Conservation (phyloP, 2,797 vertebrate genomes). For the Molossus molossus region DNA sequence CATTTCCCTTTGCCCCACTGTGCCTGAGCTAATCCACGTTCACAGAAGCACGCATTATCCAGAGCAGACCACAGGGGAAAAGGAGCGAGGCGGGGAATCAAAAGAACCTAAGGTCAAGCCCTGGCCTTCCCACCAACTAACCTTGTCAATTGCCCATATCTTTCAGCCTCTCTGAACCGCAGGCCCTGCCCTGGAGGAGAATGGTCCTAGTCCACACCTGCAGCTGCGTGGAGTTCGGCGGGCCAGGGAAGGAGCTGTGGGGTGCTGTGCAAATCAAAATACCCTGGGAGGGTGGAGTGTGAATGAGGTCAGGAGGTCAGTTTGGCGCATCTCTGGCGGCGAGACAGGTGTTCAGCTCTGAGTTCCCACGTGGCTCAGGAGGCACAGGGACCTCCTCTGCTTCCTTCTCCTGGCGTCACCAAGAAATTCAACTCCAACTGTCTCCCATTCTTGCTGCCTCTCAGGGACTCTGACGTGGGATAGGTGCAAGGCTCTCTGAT, state of each 20-base stretch:
- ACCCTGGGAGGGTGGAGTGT: not conserved
- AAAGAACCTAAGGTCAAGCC: not conserved
- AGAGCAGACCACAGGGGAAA: not conserved
- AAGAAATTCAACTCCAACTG: not conserved
- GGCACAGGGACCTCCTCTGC: not conserved
- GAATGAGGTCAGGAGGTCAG: not conserved
- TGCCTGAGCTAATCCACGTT: not conserved
- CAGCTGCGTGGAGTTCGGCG: not conserved
- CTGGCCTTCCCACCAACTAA: not conserved
- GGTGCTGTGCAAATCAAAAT: too few relatives aligned
- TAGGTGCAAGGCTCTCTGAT: constrained; percentile 8
- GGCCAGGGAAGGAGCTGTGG: not conserved
- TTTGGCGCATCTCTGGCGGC: not conserved
- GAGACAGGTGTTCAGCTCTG: not conserved
- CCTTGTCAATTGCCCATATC: not conserved
- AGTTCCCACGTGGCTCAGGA: not conserved
- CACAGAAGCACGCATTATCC: not conserved
- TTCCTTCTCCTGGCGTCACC: not conserved
- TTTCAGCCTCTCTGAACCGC: not conserved
- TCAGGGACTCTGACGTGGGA: not conserved
- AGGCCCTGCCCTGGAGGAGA: not conserved
- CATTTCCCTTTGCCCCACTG: not conserved
- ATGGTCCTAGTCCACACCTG: not conserved
- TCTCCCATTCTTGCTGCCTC: not conserved
- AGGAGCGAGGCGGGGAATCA: not conserved